Base-by-base conservation (phyloP, 2,113 vertebrate genomes). In the Suricata suricatta region DNA sequence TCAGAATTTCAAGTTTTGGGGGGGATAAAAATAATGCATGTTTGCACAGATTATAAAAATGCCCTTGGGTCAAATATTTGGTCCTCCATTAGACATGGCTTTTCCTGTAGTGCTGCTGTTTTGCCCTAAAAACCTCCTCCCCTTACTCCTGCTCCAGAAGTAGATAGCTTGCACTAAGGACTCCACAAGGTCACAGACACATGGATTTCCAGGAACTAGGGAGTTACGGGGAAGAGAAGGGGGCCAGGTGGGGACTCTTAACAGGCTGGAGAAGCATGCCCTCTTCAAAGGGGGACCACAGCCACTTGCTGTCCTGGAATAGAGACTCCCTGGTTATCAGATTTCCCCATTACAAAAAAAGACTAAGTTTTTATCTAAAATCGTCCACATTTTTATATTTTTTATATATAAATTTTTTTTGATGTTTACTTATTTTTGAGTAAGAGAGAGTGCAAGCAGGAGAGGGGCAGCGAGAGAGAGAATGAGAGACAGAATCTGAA, bases 321-420 rank as follows among this genome's bases (percentile, higher is more conserved):
- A n/a, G 1, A 83, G 69, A 23, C 29, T 41, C 52, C 44, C 63
- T 71, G 64, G 29, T 41, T 57, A 29, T 38, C 33, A 63, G 38
- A 50, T 35, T 25, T 84, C 33, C 11, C 47, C 47, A 77, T 76
- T 96, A 71, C 35, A 31, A n/a, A 84, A 81, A 33, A 38, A 29
- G 17, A 76, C 71, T 35, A 52, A 41, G 66, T 41, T 90, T 88
- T 69, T 82, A 74, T 76, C 76, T 14, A 91, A 77, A 38, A 81
- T 44, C 33, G 44, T 66, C n/a, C 33, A 64, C 12, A 90, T 54
- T 63, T 81, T 50, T 8, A 60, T 23, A 60, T 23, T 60, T 60
- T 60, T 23, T 60, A 60, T 60, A 23, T 60, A 54, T 60, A 60
- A 60, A 60, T 3, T 23, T 23, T 60, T 60, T 60, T 57, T 57